These are phyloP conservation scores for Rhopalosiphum nymphaeae DNA, from an alignment of 2,888 invertebrate genomes.

Conservation along the genomic window DNA sequence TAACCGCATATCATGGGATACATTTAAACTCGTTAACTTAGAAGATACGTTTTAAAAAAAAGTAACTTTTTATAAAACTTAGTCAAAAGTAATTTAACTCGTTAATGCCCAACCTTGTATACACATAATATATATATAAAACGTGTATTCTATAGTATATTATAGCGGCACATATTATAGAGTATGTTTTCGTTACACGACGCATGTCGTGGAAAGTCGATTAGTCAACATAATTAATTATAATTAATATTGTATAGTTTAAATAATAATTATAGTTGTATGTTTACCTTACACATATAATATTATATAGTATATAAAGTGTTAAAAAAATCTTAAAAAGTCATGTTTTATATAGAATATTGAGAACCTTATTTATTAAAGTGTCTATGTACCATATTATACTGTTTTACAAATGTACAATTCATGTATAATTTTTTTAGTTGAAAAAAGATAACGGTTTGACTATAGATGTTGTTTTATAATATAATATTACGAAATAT, in stretches of 20 bases:
- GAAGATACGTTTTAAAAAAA: neutral
- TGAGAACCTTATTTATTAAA: neutral
- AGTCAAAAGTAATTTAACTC: neutral
- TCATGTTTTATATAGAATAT: neutral
- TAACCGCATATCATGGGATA: neutral
- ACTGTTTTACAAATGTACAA: neutral
- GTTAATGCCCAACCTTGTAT: neutral
- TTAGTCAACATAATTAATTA: neutral
- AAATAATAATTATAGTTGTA: neutral
- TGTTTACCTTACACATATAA: neutral
- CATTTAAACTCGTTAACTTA: neutral
- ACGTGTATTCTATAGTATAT: neutral
- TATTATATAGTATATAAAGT: neutral
- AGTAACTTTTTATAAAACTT: neutral
- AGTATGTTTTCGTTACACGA: neutral
- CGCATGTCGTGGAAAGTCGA: neutral
- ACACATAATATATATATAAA: neutral
- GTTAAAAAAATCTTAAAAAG: neutral
- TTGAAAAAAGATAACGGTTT: neutral
- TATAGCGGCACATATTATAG: neutral
- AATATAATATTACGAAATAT: neutral
- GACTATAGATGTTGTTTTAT: neutral
- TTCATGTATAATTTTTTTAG: neutral
- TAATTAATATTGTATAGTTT: neutral
- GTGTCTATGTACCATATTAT: neutral